Percentiles rank a stretch among this genome's conserved stretches.
Evolutionary conservation across 2,888 invertebrate species (phyloP).

Genomic region (Polydrusus cervinus): DNA sequence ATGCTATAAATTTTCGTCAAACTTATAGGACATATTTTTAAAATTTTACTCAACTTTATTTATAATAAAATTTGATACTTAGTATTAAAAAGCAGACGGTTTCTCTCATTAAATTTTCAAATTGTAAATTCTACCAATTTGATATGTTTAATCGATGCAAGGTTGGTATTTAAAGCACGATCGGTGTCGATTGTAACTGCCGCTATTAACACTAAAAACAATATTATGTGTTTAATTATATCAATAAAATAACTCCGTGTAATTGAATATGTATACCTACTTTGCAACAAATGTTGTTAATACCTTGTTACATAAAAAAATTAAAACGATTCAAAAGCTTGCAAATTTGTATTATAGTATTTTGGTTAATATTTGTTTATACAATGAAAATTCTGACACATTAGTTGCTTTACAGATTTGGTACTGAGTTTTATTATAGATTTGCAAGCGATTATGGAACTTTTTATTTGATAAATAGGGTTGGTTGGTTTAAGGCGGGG

Average conservation of each 20-base stretch:
- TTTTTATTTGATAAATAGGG: too few relatives aligned
- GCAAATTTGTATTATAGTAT: too few relatives aligned
- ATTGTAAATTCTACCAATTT: conserved; percentile 28
- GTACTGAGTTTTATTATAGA: too few relatives aligned
- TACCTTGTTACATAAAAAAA: background rate
- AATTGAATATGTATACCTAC: background rate
- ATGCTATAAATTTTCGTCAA: too few relatives aligned
- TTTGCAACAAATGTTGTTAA: background rate
- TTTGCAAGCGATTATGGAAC: too few relatives aligned
- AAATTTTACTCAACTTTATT: too few relatives aligned
- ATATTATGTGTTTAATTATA: conserved; percentile 25
- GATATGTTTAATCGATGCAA: conserved; percentile 20
- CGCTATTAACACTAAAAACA: conserved; percentile 18
- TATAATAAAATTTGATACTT: background rate
- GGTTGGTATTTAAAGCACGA: conserved; percentile 17
- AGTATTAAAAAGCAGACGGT: background rate
- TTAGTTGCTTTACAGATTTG: too few relatives aligned
- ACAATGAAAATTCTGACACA: too few relatives aligned
- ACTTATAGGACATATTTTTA: too few relatives aligned
- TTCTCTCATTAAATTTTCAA: conserved; percentile 11
- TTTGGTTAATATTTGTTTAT: too few relatives aligned
- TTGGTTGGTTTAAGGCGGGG: too few relatives aligned
- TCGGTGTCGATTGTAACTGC: conserved; percentile 8
- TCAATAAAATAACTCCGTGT: background rate
- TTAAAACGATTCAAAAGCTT: too few relatives aligned